Base-by-base conservation (phyloP, 2,888 invertebrate genomes). In the Neelides folsomi region DNA sequence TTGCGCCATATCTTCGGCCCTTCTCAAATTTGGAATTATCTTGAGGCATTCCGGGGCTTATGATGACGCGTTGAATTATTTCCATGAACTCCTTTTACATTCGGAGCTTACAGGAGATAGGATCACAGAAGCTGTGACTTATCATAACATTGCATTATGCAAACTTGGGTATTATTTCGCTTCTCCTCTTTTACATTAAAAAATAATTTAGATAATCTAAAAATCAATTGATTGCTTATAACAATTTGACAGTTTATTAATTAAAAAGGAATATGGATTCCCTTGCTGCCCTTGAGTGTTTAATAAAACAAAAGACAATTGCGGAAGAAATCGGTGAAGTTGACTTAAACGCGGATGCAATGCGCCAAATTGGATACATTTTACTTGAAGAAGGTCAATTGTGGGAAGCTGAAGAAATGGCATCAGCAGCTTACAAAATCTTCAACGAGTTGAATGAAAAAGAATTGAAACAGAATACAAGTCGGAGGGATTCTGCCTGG, bases 21-120 rank as follows among this genome's bases (percentile, higher is more conserved):
- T 59, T 13, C 49, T 59, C 40, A 53, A 59, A 20, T 59, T 58
- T 52, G 61, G 57, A 40, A 48, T 50, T 20, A 53, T 62, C n/a
- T 51, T 59, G 3, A n/a, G 50, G 1, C 51, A 50, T 19, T 47
- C 38, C 19, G 62, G 62, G 19, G 58, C 55, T 8, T 57, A 47
- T 40, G 58, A 60, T 18, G 58, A 57, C 47, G 59, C 60, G 7
- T 54, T 62, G 49, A 45, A 47, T 27, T 62, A 57, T 41, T 62
- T 60, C 27, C 48, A 56, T 10, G 53, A 57, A 44, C 47, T 60
- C 20, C 53, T 54, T 34, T 47, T 54, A 2, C 58, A 62, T 19
- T 53, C 58, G 9, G 53, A 51, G 40, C 15, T 58, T 1, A 55
- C 36, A 15, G 49, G 48, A 8, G 62, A 62, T 39, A 16, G 27